Conservation (phyloP, 2,113 vertebrate genomes). For the Psophia crepitans region DNA sequence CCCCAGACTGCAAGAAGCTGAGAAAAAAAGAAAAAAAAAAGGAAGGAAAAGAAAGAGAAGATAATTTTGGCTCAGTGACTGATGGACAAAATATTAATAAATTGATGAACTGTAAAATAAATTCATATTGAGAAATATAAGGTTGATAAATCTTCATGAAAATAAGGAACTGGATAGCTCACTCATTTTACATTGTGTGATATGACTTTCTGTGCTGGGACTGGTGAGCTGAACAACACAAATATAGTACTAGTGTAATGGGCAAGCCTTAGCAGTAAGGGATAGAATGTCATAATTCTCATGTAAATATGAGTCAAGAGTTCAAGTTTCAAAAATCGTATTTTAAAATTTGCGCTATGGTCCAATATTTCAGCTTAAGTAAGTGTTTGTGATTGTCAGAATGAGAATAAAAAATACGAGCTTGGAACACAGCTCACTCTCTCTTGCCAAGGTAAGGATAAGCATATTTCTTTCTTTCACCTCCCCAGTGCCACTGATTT, state of each 20-base stretch:
- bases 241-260: background rate
- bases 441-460: conserved; percentile 40
- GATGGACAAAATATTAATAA: background rate
- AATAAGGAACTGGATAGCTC: background rate
- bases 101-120: conserved; percentile 32
- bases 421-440: conserved; percentile 35
- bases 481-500: background rate
- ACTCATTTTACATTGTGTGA: background rate
- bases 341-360: background rate
- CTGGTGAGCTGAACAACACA: background rate
- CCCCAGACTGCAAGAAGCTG: conserved; percentile 19
- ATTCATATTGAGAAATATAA: background rate
- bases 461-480: conserved; percentile 45
- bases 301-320: conserved; percentile 24
- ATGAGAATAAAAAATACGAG: conserved; percentile 34
- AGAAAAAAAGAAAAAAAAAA: background rate
- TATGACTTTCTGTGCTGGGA: background rate
- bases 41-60: too few relatives aligned
- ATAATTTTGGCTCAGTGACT: background rate
- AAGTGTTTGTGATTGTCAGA: conserved; percentile 64
- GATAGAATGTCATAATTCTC: conserved; percentile 15
- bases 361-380: conserved; percentile 44
- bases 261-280: background rate
- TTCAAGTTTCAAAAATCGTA: conserved; percentile 39
- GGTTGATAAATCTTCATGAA: background rate